These are phyloP conservation scores for Pogonophryne albipinna DNA, from an alignment of 2,797 vertebrate species.

Conservation along the genomic window DNA sequence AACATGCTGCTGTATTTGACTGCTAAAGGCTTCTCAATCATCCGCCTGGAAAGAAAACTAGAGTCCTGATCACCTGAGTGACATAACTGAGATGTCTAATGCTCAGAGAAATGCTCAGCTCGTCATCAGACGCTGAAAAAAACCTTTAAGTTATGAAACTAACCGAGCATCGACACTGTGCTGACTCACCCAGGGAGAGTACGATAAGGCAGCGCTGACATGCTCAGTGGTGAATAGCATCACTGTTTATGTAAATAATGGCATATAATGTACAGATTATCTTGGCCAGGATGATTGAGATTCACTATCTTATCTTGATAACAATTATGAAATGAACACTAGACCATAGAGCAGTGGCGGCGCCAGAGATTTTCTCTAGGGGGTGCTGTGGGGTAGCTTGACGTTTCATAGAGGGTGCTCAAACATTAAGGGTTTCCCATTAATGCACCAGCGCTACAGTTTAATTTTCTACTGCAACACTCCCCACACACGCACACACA, in stretches of 20 bases:
- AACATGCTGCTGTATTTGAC: background rate
- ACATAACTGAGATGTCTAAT: background rate
- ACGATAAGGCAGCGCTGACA: background rate
- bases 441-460: no score
- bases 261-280: background rate
- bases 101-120: background rate
- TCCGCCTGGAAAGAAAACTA: background rate
- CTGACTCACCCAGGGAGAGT: slow-evolving; percentile 1
- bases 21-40: slow-evolving; percentile 14
- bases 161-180: background rate
- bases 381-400: no score
- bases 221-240: background rate
- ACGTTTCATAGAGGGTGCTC: no score
- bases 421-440: no score
- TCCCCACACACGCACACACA: no score
- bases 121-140: slow-evolving; percentile 17
- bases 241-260: background rate
- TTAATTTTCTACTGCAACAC: no score
- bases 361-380: no score
- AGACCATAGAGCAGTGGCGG: no score
- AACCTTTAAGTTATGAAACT: background rate
- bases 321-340: background rate
- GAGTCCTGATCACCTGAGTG: slow-evolving; percentile 1
- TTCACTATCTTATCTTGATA: background rate
- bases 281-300: background rate